A percentile compares a stretch with the other conserved stretches of the same genome.
phyloP scores from a whole-genome alignment of 92 coral and sea anemone genomes.

The Palythoa caribaeorum region DNA sequence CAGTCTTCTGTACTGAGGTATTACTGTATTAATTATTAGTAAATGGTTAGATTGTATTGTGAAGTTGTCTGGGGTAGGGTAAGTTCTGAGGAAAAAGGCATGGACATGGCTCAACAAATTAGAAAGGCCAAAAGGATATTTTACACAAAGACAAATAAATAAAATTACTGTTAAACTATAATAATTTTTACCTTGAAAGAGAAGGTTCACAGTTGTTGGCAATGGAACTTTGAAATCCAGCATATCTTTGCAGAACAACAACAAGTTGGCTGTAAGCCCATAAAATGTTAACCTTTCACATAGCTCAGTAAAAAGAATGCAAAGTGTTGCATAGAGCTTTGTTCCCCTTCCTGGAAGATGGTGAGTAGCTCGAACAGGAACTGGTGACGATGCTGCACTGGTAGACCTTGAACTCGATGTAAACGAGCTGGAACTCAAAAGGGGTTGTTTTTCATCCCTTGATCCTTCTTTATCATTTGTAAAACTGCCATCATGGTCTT shows the following conservation, averaged over 20 bases:
- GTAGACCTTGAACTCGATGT: constrained; percentile 15
- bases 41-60: too few relatives aligned
- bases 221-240: constrained; percentile 47
- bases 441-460: constrained; percentile 17
- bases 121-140: too few relatives aligned
- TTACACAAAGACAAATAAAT: too few relatives aligned
- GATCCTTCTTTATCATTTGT: neutral
- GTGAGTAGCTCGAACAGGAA: neutral
- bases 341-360: constrained; percentile 67
- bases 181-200: constrained; percentile 85
- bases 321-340: constrained; percentile 62
- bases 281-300: constrained; percentile 91
- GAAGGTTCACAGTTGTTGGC: constrained; percentile 76
- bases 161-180: too few relatives aligned
- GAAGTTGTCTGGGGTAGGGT: too few relatives aligned
- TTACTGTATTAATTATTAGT: too few relatives aligned
- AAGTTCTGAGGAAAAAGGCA: too few relatives aligned
- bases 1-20: too few relatives aligned
- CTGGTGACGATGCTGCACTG: neutral
- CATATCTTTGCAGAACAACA: constrained; percentile 68
- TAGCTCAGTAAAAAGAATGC: constrained; percentile 86
- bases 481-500: neutral
- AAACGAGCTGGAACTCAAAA: constrained; percentile 4
- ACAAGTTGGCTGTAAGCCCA: constrained; percentile 85
- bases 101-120: too few relatives aligned